Evolutionary conservation across 2,113 vertebrate species (phyloP), one percentile per base, ranked within the genome.

Genomic region (Gadus macrocephalus): DNA sequence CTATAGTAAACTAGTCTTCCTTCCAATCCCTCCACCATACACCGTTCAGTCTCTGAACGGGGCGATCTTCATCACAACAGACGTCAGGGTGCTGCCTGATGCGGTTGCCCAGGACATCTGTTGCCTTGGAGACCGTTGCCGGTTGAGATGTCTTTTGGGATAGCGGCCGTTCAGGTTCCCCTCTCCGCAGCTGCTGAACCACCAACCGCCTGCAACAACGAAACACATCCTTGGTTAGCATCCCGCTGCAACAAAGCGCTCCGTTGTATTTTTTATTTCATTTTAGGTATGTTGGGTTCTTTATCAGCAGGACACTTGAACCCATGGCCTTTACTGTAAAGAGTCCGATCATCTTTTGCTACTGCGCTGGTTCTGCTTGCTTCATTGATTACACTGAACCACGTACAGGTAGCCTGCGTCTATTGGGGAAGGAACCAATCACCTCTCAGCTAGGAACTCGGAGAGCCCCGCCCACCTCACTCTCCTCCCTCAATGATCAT

Each of bases 151-250:
- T 49, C 89, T 91, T 61, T 62, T 91, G 81, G 93, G 93, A 19
- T 92, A 95, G 25, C 86, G 93, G 42, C 95, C 94, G 0, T 96
- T 96, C 17, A 90, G 84, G 31, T 90, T 96, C 72, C 93, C 91
- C 1, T 92, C 91, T 3, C 93, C 89, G 0, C 95, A 96, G 67
- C 88, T 89, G 68, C 93, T 93, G 68, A 97, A 97, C 95, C 95
- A 96, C 95, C 95, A 97, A 38, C 95, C 95, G 42, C 95, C 95
- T 97, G 71, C 15, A 81, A 70, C 28, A 73, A 4, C 25, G 2
- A 70, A 56, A 19, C 69, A 3, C 1, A 3, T 19, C 28, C 5
- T 27, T 27, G 56, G 16, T 66, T 22, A 20, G 27, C 28, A 1
- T n/a, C n/a, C 59, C 3, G 12, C 59, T 19, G n/a, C 20, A n/a